These are phyloP conservation scores for Quadriops clusia DNA, from an alignment of 2,888 invertebrate species.

Conservation along the genomic window DNA sequence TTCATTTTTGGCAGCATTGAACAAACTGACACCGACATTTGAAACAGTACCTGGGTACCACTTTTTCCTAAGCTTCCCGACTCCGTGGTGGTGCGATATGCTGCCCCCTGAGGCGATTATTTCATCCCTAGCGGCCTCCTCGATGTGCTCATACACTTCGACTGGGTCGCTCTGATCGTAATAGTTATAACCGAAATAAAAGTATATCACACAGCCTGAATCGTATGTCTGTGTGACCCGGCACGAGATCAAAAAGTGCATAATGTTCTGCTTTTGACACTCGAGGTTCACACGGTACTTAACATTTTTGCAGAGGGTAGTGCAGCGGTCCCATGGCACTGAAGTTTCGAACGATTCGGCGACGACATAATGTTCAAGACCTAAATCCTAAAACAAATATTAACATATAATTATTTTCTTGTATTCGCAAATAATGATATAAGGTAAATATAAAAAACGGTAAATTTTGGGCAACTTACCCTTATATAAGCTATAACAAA, in stretches of 20 bases:
- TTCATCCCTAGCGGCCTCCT: constrained; percentile 80
- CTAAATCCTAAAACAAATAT: constrained; percentile 62
- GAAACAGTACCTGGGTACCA: constrained; percentile 84
- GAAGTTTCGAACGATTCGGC: constrained; percentile 99
- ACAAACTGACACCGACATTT: constrained; percentile 61
- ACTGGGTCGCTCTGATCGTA: constrained; percentile 65
- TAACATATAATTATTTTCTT: background rate
- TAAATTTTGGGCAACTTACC: constrained; percentile 42
- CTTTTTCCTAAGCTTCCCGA: constrained; percentile 81
- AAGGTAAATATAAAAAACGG: background rate
- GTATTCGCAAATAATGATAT: background rate
- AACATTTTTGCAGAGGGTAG: constrained; percentile 76
- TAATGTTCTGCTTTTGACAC: constrained; percentile 47
- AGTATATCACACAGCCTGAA: constrained; percentile 48
- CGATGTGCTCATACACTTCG: constrained; percentile 76
- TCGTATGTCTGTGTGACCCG: constrained; percentile 95
- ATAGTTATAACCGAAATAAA: constrained; percentile 34
- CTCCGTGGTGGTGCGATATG: constrained; percentile 93
- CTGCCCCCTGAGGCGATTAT: constrained; percentile 85
- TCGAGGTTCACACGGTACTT: constrained; percentile 64
- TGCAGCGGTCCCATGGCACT: constrained; percentile 88
- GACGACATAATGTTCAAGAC: constrained; percentile 73
- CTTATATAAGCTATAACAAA: constrained; percentile 97
- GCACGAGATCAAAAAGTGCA: constrained; percentile 58
- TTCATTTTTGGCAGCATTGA: constrained; percentile 71